Conservation (phyloP, 2,888 invertebrate genomes). For the Drymonia ruficornis region DNA sequence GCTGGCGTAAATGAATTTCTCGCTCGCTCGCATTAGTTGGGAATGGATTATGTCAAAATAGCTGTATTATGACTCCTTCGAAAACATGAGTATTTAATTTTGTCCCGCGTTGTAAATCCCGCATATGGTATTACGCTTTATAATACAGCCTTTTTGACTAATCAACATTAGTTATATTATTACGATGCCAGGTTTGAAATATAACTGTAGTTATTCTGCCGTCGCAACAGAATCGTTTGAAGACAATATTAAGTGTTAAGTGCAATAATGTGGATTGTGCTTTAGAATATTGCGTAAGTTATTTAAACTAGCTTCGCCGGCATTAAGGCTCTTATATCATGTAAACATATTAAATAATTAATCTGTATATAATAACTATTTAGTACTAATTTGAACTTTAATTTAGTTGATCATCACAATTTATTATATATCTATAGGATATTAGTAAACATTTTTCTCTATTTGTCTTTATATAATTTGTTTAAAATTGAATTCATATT, state of each 20-base stretch:
- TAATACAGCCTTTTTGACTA: conserved; percentile 40
- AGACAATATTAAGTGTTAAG: conserved; percentile 65
- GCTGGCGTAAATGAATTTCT: background rate
- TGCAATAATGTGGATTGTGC: conserved; percentile 66
- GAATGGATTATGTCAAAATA: conserved; percentile 22
- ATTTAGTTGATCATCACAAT: conserved; percentile 38
- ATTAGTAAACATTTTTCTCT: background rate
- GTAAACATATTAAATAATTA: conserved; percentile 37
- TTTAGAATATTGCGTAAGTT: conserved; percentile 44
- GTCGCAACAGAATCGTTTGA: conserved; percentile 39
- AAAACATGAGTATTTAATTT: background rate
- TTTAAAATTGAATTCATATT: conserved; percentile 15
- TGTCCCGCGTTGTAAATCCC: background rate
- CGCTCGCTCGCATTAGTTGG: background rate
- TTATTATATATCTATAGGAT: conserved; percentile 23
- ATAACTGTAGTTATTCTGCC: conserved; percentile 29
- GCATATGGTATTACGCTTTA: conserved; percentile 11
- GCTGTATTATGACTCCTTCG: conserved; percentile 38
- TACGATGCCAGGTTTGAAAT: conserved; percentile 17
- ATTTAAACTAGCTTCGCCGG: conserved; percentile 46
- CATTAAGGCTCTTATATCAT: conserved; percentile 42
- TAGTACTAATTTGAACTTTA: conserved; percentile 19
- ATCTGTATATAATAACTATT: conserved; percentile 26
- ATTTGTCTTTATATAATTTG: background rate
- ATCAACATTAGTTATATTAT: conserved; percentile 15